Evolutionary conservation across 1,140 invertebrate species (phyloP), one percentile per base, ranked within the genome.

Genomic region (Drosophila guanche): DNA sequence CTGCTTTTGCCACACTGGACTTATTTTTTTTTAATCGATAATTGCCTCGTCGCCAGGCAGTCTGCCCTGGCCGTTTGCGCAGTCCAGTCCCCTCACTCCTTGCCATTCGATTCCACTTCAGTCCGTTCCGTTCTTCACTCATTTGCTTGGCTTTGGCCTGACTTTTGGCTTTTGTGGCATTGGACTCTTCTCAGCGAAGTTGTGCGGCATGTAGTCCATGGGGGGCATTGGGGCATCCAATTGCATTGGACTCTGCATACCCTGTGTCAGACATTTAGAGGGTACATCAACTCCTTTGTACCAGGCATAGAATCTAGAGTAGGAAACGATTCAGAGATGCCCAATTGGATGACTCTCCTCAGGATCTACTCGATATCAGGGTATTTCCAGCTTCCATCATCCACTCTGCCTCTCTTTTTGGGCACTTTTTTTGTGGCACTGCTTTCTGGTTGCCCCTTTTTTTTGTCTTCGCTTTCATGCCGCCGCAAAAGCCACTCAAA

Each of bases 401-500:
- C 5, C 25, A 0, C 25, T 27, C 68, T 56, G 45, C 20, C 29
- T 37, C 57, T 37, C 10, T 48, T 47, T 57, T 42, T 46, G 37
- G 16, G 40, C 16, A 20, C 40, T 51, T 29, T 41, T 66, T n/a
- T 57, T 57, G 37, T 59, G 50, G 20, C 47, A 46, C 27, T 70
- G 60, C 51, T 77, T 33, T 76, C 79, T 76, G 75, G 68, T 66
- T 63, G 72, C 56, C 62, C 63, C 62, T 76, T 73, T 74, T 74
- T 78, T 85, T 86, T 86, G 65, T 73, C 72, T 66, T 51, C 69
- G 53, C 57, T 70, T 78, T 75, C 70, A 68, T 83, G 71, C 84
- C 83, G 71, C 83, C 83, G 71, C 83, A 88, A 83, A 88, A 88
- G 84, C 84, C 83, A 88, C 83, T 88, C 79, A 60, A 72, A 84